Percentiles rank a stretch among this genome's conserved stretches.
These are phyloP conservation scores for Nysson spinosus DNA, from an alignment of 2,888 invertebrate genomes.

Conservation along the genomic window DNA sequence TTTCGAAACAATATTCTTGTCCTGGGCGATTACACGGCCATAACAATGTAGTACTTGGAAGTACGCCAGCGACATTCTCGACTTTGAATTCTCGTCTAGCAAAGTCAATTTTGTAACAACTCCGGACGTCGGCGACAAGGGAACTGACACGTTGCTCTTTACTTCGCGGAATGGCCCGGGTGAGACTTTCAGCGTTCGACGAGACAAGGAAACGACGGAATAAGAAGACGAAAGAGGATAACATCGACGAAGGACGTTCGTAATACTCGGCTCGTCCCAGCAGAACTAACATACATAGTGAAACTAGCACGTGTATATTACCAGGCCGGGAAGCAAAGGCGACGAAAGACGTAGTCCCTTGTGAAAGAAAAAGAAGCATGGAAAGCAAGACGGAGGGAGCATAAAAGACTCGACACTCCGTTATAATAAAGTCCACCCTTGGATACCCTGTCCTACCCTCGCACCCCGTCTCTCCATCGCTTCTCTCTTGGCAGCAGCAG, in stretches of 20 bases:
- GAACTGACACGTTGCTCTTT: slow-evolving; percentile 13
- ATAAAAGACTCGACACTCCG: slow-evolving; percentile 78
- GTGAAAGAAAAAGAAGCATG: slow-evolving; percentile 47
- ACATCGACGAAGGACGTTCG: slow-evolving; percentile 2
- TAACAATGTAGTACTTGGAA: slow-evolving; percentile 47
- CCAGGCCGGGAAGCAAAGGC: slow-evolving; percentile 44
- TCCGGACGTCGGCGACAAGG: slow-evolving; percentile 30
- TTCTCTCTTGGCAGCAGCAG: slow-evolving; percentile 57
- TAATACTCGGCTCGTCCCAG: slow-evolving; percentile 32
- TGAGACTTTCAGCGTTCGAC: slow-evolving; percentile 5
- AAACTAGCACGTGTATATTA: slow-evolving; percentile 61
- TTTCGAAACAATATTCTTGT: slow-evolving; percentile 37
- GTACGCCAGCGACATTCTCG: slow-evolving; percentile 33
- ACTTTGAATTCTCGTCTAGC: slow-evolving; percentile 34
- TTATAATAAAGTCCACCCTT: slow-evolving; percentile 78
- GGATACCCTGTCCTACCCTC: slow-evolving; percentile 67
- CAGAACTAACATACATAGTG: slow-evolving; percentile 40
- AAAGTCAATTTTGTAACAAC: slow-evolving; percentile 45
- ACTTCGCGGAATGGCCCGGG: slow-evolving; percentile 2
- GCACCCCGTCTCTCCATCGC: slow-evolving; percentile 39
- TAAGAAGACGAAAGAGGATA: slow-evolving; percentile 25
- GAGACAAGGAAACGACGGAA: slow-evolving; percentile 28
- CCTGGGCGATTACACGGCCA: slow-evolving; percentile 45
- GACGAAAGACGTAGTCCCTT: slow-evolving; percentile 41
- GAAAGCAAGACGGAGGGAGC: slow-evolving; percentile 54